phyloP scores from a whole-genome alignment of 2,888 invertebrate species.

The Spicauda simplicius region DNA sequence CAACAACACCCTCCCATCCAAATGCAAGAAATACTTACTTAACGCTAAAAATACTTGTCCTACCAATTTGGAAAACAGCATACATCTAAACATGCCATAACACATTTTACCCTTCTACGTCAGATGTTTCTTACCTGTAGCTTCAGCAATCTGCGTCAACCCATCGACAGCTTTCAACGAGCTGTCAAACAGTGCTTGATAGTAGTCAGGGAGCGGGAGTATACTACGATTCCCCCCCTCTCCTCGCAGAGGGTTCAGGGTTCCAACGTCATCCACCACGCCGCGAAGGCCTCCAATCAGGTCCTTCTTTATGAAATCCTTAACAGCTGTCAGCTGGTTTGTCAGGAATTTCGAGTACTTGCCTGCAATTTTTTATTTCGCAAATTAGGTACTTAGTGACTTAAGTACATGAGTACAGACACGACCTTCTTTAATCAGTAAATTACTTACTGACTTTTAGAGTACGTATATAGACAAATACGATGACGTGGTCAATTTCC shows the following conservation, averaged over 20 bases:
- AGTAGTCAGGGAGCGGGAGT: conserved; percentile 67
- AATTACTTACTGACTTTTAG: too few species aligned
- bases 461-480: too few species aligned
- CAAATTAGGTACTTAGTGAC: too few species aligned
- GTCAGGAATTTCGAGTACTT: conserved; percentile 69
- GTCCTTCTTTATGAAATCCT: conserved; percentile 75
- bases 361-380: conserved; percentile 50
- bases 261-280: conserved; percentile 62
- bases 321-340: conserved; percentile 58
- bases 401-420: too few species aligned
- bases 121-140: conserved; percentile 69
- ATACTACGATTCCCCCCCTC: conserved; percentile 51
- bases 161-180: conserved; percentile 68
- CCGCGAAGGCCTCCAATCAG: conserved; percentile 68
- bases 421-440: too few species aligned
- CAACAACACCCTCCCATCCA: too few species aligned
- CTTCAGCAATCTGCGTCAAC: conserved; percentile 85
- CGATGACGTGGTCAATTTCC: too few species aligned
- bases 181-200: conserved; percentile 65
- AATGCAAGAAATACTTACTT: too few species aligned
- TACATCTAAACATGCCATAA: too few species aligned
- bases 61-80: too few species aligned
- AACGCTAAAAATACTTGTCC: too few species aligned
- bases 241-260: conserved; percentile 57
- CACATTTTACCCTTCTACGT: too few species aligned